Conservation (phyloP, 1,140 invertebrate species). For the Drosophila pseudoananassae region DNA sequence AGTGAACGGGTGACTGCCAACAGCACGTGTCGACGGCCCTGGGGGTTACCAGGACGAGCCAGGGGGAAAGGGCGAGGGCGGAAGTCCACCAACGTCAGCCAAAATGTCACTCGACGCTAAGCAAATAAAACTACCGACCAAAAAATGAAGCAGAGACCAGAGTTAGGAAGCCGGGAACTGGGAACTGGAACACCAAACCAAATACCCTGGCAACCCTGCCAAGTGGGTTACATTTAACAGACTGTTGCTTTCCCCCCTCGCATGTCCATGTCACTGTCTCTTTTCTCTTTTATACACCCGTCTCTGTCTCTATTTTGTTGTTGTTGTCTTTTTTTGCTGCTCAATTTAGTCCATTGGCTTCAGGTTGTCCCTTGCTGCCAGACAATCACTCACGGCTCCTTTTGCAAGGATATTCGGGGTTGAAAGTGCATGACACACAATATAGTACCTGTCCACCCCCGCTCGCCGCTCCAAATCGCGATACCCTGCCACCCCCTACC, state of each 20-base stretch:
- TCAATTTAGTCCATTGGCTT: constrained; percentile 70
- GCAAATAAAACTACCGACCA: constrained; percentile 64
- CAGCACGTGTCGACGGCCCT: constrained; percentile 44
- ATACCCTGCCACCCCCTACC: not conserved
- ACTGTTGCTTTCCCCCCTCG: constrained; percentile 58
- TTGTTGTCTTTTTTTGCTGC: constrained; percentile 35
- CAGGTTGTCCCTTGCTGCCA: constrained; percentile 31
- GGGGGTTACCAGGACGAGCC: constrained; percentile 11
- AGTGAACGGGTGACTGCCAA: constrained; percentile 33
- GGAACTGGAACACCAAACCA: not conserved
- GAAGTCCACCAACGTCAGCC: constrained; percentile 37
- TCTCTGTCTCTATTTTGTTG: constrained; percentile 7
- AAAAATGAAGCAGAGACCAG: constrained; percentile 28
- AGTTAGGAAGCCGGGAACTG: not conserved
- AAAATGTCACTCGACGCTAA: constrained; percentile 66
- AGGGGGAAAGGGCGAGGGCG: not conserved
- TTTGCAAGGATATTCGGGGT: constrained; percentile 42
- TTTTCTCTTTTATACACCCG: not conserved
- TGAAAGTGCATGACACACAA: constrained; percentile 80
- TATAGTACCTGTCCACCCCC: constrained; percentile 27
- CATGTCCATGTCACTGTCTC: constrained; percentile 2
- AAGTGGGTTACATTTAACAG: constrained; percentile 55
- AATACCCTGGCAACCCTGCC: constrained; percentile 45
- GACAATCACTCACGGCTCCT: constrained; percentile 53
- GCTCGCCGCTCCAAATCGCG: not conserved